Evolutionary conservation across 2,888 invertebrate genomes (phyloP).

Genomic region (Cephus runcator): DNA sequence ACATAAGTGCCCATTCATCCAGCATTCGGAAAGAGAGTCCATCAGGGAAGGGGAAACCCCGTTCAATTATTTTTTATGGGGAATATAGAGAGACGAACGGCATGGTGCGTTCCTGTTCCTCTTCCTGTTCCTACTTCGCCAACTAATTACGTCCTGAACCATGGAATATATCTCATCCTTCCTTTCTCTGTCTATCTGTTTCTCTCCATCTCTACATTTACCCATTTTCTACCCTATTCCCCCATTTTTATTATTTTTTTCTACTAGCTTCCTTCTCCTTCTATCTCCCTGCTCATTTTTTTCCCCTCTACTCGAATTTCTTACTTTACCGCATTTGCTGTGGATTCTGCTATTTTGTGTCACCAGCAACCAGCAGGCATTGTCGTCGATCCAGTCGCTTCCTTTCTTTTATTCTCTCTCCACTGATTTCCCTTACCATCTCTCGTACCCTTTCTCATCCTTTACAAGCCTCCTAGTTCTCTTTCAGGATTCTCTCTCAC

Average conservation of each 20-base stretch:
- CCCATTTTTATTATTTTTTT: conserved; percentile 9
- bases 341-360: conserved; percentile 1
- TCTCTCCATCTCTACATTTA: background rate
- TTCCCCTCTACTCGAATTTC: background rate
- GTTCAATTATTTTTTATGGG: conserved; percentile 40
- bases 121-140: conserved; percentile 27
- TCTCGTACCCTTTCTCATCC: no score
- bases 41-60: conserved; percentile 18
- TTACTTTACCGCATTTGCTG: no score
- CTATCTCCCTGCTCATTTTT: background rate
- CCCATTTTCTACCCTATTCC: background rate
- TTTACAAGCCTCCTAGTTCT: no score
- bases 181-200: no score
- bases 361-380: background rate
- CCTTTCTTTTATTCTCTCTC: background rate
- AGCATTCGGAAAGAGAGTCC: conserved; percentile 32
- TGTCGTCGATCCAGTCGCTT: background rate
- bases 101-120: no score
- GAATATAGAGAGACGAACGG: conserved; percentile 24
- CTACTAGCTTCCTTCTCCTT: background rate
- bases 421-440: background rate
- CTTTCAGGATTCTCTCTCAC: no score
- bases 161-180: no score
- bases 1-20: conserved; percentile 43
- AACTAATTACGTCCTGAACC: conserved; percentile 4